phyloP scores from a whole-genome alignment of 2,888 invertebrate genomes.

The Heliconius ethilla region DNA sequence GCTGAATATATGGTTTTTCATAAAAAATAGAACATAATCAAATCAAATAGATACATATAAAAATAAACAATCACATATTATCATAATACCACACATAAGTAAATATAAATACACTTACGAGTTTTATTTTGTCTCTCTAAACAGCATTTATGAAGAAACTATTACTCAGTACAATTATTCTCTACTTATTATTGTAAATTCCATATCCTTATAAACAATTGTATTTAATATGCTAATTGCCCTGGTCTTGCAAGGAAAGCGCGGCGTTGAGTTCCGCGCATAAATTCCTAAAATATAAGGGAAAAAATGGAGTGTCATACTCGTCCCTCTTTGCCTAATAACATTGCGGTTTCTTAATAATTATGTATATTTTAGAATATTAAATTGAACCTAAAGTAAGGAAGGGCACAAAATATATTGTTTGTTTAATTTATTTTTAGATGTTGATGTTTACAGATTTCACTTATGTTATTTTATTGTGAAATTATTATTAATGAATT shows the following conservation, averaged over 20 bases:
- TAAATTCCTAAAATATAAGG: too few relatives aligned
- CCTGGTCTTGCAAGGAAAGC: too few relatives aligned
- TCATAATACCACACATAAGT: neutral
- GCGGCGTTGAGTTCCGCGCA: too few relatives aligned
- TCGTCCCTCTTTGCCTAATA: neutral
- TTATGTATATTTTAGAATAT: neutral
- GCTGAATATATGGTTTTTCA: too few relatives aligned
- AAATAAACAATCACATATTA: neutral
- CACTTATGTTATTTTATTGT: constrained; percentile 1
- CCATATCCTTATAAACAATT: neutral
- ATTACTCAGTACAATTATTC: neutral
- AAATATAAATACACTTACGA: neutral
- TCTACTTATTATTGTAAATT: neutral
- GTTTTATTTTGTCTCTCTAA: neutral
- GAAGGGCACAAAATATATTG: constrained; percentile 6
- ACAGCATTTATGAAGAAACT: constrained; percentile 6
- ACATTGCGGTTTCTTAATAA: neutral
- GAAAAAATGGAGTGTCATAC: neutral
- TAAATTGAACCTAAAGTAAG: neutral
- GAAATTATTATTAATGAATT: neutral
- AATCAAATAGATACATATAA: neutral
- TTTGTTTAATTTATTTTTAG: constrained; percentile 15
- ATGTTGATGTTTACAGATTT: constrained; percentile 8
- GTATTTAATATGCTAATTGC: too few relatives aligned
- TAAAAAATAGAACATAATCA: too few relatives aligned